Percentiles rank a stretch among this genome's conserved stretches.
phyloP scores from a whole-genome alignment of 2,888 invertebrate genomes.

The Liodrosophila aerea region DNA sequence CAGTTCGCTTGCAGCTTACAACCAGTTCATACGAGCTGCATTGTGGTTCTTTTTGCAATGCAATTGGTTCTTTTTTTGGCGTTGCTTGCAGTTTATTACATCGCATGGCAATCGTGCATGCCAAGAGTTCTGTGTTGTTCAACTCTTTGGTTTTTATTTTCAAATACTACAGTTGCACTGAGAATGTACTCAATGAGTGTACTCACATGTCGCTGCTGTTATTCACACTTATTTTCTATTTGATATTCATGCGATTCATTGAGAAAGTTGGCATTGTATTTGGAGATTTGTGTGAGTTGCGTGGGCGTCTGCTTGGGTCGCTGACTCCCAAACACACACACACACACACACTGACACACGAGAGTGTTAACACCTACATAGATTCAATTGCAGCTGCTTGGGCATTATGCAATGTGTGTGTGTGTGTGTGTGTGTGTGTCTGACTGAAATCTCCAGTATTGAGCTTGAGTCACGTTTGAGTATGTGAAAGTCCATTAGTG shows the following conservation, averaged over 20 bases:
- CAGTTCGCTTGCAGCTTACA: too few relatives aligned
- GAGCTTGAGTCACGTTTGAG: slow-evolving; percentile 30
- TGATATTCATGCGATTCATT: slow-evolving; percentile 45
- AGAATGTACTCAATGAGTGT: slow-evolving; percentile 19
- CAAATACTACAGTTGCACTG: slow-evolving; percentile 9
- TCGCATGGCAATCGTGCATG: too few relatives aligned
- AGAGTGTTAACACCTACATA: too few relatives aligned
- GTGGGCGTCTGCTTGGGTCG: slow-evolving; percentile 61
- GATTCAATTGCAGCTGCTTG: too few relatives aligned
- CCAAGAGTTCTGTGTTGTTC: slow-evolving; percentile 1
- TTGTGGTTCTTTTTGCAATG: too few relatives aligned
- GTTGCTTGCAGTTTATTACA: too few relatives aligned
- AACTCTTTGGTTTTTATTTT: neutral
- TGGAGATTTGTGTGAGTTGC: slow-evolving; percentile 33
- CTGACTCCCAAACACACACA: slow-evolving; percentile 41
- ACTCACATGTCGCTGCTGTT: slow-evolving; percentile 1
- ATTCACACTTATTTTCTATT: slow-evolving; percentile 8
- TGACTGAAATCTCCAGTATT: slow-evolving; percentile 11
- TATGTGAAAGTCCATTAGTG: slow-evolving; percentile 36
- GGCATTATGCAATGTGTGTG: slow-evolving; percentile 55
- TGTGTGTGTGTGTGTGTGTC: slow-evolving; percentile 13
- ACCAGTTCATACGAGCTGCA: too few relatives aligned
- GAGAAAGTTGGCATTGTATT: slow-evolving; percentile 59
- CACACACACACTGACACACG: slow-evolving; percentile 21
- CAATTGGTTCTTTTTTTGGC: too few relatives aligned